Conservation (phyloP, 2,797 vertebrate species). For the Poecilia picta region DNA sequence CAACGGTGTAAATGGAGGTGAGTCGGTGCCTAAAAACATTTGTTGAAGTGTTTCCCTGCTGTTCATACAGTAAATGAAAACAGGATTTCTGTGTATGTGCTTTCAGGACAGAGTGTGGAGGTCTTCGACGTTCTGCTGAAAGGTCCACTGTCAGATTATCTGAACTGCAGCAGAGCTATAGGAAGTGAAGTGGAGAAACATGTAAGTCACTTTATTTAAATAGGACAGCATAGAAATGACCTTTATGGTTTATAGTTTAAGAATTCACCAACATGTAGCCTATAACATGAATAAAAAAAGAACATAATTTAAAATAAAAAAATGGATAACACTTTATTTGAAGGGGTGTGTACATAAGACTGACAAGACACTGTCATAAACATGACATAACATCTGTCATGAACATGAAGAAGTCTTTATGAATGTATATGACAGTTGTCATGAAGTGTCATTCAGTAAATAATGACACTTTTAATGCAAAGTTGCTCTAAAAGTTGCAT, state of each 20-base stretch:
- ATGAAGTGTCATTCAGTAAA: no score
- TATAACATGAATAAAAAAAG: neutral
- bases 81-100: constrained; percentile 13
- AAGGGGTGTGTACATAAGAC: no score
- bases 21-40: constrained; percentile 15
- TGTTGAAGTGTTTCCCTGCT: neutral
- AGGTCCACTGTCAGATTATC: constrained; percentile 87
- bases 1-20: constrained; percentile 89
- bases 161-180: constrained; percentile 87
- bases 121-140: constrained; percentile 89
- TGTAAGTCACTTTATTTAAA: constrained; percentile 72
- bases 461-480: no score
- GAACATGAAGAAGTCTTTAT: no score
- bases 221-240: neutral
- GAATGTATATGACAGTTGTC: no score
- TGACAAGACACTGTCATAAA: no score
- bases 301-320: neutral
- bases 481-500: no score
- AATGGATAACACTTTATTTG: no score
- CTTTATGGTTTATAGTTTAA: neutral
- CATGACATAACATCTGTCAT: no score
- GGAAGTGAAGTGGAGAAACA: constrained; percentile 92
- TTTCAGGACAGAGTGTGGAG: constrained; percentile 86
- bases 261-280: neutral
- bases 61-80: neutral